These are phyloP conservation scores for Leptinotarsa undecemlineata DNA, from an alignment of 1,140 invertebrate genomes.

Conservation along the genomic window DNA sequence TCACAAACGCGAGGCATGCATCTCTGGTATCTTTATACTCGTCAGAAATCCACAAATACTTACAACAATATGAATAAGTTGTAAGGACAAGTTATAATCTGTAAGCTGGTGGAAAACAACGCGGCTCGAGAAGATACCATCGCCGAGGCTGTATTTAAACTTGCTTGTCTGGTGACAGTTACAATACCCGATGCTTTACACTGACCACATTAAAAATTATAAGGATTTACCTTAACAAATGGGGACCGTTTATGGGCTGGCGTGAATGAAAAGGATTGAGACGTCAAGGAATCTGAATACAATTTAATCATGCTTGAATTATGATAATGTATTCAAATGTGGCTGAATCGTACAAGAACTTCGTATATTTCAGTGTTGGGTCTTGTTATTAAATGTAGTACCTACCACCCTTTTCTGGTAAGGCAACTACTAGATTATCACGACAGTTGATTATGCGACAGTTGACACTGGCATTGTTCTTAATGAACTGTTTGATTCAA, in stretches of 20 bases:
- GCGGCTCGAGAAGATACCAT: slow-evolving; percentile 18
- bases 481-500: background rate
- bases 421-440: background rate
- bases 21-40: background rate
- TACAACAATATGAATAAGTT: slow-evolving; percentile 29
- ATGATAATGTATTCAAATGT: slow-evolving; percentile 41
- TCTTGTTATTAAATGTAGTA: background rate
- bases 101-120: slow-evolving; percentile 32
- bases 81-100: slow-evolving; percentile 32
- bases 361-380: slow-evolving; percentile 15
- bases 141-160: slow-evolving; percentile 27
- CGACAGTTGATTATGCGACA: too few relatives aligned
- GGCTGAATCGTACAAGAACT: slow-evolving; percentile 20
- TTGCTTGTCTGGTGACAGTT: slow-evolving; percentile 34
- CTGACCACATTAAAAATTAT: slow-evolving; percentile 39
- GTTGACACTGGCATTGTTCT: background rate
- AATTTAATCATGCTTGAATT: slow-evolving; percentile 39
- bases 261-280: slow-evolving; percentile 36
- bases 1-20: background rate
- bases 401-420: background rate
- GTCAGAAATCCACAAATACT: slow-evolving; percentile 8
- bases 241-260: slow-evolving; percentile 20
- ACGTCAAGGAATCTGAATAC: slow-evolving; percentile 25
- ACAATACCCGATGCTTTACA: slow-evolving; percentile 32
- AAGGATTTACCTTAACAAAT: slow-evolving; percentile 38